These are phyloP conservation scores for Sycophila sp. DNA, from an alignment of 1,140 invertebrate genomes.

Conservation along the genomic window DNA sequence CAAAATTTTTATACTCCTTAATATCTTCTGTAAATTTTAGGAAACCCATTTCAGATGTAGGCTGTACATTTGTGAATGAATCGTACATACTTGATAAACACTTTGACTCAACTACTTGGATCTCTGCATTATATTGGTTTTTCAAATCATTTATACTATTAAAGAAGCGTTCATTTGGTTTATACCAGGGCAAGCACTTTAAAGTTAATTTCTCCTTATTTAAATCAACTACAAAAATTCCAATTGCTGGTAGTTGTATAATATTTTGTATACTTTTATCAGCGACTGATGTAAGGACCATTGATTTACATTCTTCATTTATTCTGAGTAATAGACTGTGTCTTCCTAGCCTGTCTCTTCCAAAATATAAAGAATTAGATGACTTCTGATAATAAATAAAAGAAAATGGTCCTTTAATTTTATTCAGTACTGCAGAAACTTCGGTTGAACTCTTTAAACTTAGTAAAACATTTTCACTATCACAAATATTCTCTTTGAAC, in stretches of 20 bases:
- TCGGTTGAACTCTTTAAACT: slow-evolving; percentile 55
- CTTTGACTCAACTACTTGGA: slow-evolving; percentile 44
- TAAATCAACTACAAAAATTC: slow-evolving; percentile 75
- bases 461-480: slow-evolving; percentile 61
- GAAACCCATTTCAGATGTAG: slow-evolving; percentile 22
- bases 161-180: slow-evolving; percentile 51
- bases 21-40: slow-evolving; percentile 61
- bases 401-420: slow-evolving; percentile 84
- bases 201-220: slow-evolving; percentile 58
- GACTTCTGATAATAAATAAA: slow-evolving; percentile 81
- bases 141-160: slow-evolving; percentile 57
- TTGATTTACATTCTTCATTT: slow-evolving; percentile 51
- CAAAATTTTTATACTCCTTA: slow-evolving; percentile 59
- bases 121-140: slow-evolving; percentile 53
- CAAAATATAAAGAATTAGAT: slow-evolving; percentile 78
- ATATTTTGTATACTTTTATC: slow-evolving; percentile 67
- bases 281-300: slow-evolving; percentile 72
- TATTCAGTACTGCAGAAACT: slow-evolving; percentile 63
- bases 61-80: not conserved
- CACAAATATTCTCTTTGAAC: slow-evolving; percentile 52
- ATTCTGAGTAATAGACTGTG: slow-evolving; percentile 81
- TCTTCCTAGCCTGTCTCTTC: slow-evolving; percentile 85
- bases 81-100: slow-evolving; percentile 32
- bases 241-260: slow-evolving; percentile 79
- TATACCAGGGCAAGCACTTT: slow-evolving; percentile 59